Evolutionary conservation across 1,140 invertebrate species (phyloP), one percentile per base, ranked within the genome.

Genomic region (Musca vetustissima): DNA sequence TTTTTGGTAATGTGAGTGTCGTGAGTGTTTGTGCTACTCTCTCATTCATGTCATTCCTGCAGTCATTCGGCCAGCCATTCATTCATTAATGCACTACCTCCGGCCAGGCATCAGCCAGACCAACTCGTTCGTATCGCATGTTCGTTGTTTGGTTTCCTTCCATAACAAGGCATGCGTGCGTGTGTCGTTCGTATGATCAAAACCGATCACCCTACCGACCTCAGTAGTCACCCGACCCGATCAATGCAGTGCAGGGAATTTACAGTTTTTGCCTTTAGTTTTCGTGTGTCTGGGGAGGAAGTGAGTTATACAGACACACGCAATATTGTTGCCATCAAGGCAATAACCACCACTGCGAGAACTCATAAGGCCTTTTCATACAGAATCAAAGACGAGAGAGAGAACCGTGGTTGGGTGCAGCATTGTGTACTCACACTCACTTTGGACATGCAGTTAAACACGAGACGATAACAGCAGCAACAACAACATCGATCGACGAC

Each of bases 401-500:
- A 32, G 28, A 4, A 9, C 28, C 28, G 28, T 32, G 28, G 28
- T 32, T 3, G 28, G 28, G 28, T 32, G 28, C 28, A 32, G 7
- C 36, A 43, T 28, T 28, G 28, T 28, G 7, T 11, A 43, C 36
- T 43, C 24, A 28, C 24, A 15, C 36, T 43, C 11, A 43, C 11
- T 43, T 43, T 11, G 36, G 32, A 61, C 28, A 61, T 61, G 28
- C 57, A 61, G 57, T 32, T 61, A 43, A 61, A 61, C 57, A 61
- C 57, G 57, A 61, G 57, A 61, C 57, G 25, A 43, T 1, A 43
- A 11, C 36, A 43, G 13, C 36, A 11, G 11, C 36, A 43, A 43
- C 36, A 43, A 11, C 36, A 28, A 43, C 36, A 43, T 43, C 36
- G 36, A 43, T 43, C 36, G 36, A 43, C 36, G 36, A 43, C n/a